Conservation (phyloP, 2,888 invertebrate species). For the Thecocarcelia acutangulata region DNA sequence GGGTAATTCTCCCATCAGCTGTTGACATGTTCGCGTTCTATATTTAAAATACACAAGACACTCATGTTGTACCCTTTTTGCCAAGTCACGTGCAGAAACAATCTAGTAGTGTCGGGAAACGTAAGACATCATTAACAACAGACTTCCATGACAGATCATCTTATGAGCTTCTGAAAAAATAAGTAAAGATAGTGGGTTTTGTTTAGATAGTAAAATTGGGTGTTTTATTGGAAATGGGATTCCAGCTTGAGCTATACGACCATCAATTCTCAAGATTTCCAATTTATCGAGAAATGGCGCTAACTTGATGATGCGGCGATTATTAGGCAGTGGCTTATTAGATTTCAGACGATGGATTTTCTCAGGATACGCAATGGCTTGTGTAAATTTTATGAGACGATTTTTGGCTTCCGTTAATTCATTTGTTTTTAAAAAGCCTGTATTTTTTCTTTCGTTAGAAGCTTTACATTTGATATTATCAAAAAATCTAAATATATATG, state of each 20-base stretch:
- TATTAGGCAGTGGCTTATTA: not conserved
- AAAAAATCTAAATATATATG: slow-evolving; percentile 20
- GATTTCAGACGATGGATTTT: slow-evolving; percentile 18
- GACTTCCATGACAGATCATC: not conserved
- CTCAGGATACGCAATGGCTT: slow-evolving; percentile 25
- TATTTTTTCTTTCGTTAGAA: not conserved
- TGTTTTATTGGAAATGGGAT: slow-evolving; percentile 14
- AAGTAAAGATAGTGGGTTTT: not conserved
- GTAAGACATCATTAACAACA: not conserved
- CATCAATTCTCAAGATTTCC: slow-evolving; percentile 15
- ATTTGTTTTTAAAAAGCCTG: slow-evolving; percentile 12
- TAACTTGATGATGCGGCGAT: slow-evolving; percentile 6
- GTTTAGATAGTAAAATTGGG: slow-evolving; percentile 20
- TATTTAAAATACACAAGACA: slow-evolving; percentile 12
- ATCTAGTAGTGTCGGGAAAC: slow-evolving; percentile 45
- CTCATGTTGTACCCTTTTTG: slow-evolving; percentile 3
- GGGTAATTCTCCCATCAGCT: slow-evolving; percentile 48
- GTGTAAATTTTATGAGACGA: slow-evolving; percentile 24
- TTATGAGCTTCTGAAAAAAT: slow-evolving; percentile 5
- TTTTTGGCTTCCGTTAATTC: slow-evolving; percentile 2
- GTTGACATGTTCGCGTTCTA: slow-evolving; percentile 16
- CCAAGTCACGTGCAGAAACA: not conserved
- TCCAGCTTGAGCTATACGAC: slow-evolving; percentile 4
- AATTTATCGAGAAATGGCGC: slow-evolving; percentile 25
- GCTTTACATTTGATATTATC: slow-evolving; percentile 5